Conservation (phyloP, 2,888 invertebrate genomes). For the Caenorhabditis virilis region DNA sequence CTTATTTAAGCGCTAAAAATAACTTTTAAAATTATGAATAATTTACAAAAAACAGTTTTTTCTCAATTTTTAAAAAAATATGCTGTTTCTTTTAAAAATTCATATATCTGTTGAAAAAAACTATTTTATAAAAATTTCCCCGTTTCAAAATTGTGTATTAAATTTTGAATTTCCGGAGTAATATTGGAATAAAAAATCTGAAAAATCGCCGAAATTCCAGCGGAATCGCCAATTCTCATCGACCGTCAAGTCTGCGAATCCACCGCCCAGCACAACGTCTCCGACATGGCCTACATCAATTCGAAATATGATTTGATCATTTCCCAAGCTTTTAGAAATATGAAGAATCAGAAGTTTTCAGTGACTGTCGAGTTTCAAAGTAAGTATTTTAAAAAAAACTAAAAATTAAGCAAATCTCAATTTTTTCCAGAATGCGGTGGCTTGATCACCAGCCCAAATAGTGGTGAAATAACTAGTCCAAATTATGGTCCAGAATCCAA, state of each 20-base stretch:
- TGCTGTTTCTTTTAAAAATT: no score
- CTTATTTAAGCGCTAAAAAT: no score
- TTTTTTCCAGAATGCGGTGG: constrained; percentile 52
- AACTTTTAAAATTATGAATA: no score
- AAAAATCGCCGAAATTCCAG: no score
- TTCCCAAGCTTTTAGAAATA: constrained; percentile 7
- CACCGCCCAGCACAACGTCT: neutral
- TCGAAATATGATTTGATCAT: constrained; percentile 31
- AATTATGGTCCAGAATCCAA: constrained; percentile 35
- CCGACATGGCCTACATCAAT: constrained; percentile 32
- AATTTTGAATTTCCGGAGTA: no score
- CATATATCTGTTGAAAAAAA: no score
- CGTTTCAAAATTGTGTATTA: no score
- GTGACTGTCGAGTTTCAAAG: constrained; percentile 46
- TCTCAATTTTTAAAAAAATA: no score
- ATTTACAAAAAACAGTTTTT: no score
- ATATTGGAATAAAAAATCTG: no score
- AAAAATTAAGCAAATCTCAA: constrained; percentile 14
- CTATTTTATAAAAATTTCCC: no score
- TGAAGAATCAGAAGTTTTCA: constrained; percentile 27
- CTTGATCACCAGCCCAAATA: constrained; percentile 32
- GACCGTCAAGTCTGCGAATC: neutral
- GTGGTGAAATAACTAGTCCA: constrained; percentile 46
- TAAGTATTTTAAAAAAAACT: constrained; percentile 3
- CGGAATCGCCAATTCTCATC: neutral